A percentile compares a stretch with the other conserved stretches of the same genome.
These are phyloP conservation scores for Oxyruncus cristatus DNA, from an alignment of 2,113 vertebrate species.

Conservation along the genomic window DNA sequence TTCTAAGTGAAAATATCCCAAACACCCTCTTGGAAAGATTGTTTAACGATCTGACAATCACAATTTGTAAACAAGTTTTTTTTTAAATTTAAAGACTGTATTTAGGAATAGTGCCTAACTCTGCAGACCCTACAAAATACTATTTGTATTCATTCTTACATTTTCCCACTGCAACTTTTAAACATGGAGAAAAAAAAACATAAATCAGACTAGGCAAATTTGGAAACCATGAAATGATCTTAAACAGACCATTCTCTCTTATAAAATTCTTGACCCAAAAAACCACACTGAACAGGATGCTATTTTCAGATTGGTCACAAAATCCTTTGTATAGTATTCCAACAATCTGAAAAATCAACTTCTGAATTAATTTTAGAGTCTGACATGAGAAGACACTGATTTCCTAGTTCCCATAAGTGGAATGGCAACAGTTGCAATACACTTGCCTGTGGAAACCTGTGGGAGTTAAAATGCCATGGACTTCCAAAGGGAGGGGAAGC, in stretches of 20 bases:
- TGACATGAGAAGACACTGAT: slow-evolving; percentile 55
- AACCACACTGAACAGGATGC: slow-evolving; percentile 37
- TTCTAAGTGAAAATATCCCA: not conserved
- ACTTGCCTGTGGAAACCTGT: not conserved
- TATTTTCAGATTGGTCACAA: slow-evolving; percentile 46
- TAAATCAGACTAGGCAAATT: not conserved
- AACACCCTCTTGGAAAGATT: not conserved
- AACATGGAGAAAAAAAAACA: not conserved
- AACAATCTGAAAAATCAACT: slow-evolving; percentile 6
- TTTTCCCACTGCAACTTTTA: slow-evolving; percentile 39
- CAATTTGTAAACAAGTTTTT: not conserved
- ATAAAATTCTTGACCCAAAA: slow-evolving; percentile 10
- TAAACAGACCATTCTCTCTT: slow-evolving; percentile 5
- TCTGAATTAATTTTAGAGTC: slow-evolving; percentile 31
- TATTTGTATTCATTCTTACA: not conserved
- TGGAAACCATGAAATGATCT: slow-evolving; percentile 5
- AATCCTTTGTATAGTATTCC: not conserved
- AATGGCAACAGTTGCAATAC: not conserved
- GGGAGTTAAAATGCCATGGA: not conserved
- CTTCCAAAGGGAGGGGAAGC: not conserved
- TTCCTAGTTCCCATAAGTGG: slow-evolving; percentile 18
- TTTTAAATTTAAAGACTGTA: not conserved
- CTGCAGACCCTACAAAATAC: not conserved
- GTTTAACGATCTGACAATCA: not conserved
- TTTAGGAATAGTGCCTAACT: not conserved